Evolutionary conservation across 2,888 invertebrate genomes (phyloP).

Genomic region (Cryptocephalus primarius): DNA sequence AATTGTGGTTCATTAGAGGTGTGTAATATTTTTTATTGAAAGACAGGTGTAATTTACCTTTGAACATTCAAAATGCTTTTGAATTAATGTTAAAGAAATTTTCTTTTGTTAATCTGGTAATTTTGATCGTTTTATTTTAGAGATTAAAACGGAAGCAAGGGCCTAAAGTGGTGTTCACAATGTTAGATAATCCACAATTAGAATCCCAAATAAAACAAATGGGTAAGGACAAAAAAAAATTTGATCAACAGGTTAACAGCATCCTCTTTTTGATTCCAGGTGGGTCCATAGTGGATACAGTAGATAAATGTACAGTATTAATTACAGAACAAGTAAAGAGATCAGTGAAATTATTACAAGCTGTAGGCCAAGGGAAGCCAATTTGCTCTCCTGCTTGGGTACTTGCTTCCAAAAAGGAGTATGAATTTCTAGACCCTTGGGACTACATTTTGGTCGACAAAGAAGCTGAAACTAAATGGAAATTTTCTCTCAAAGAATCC

Average conservation of each 20-base stretch:
- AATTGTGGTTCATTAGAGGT: no score
- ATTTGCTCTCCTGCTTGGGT: conserved; percentile 41
- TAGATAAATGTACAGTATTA: conserved; percentile 42
- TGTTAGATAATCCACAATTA: conserved; percentile 31
- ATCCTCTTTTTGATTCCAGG: conserved; percentile 33
- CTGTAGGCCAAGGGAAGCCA: conserved; percentile 48
- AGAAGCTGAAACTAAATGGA: conserved; percentile 41
- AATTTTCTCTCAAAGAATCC: conserved; percentile 35
- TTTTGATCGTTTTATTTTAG: neutral
- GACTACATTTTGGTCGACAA: conserved; percentile 41
- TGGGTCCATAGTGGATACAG: conserved; percentile 40
- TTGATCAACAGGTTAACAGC: neutral
- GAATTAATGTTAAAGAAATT: no score
- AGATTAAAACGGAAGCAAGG: conserved; percentile 20
- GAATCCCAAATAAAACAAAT: conserved; percentile 27
- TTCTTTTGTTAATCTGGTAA: no score
- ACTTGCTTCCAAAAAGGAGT: conserved; percentile 24
- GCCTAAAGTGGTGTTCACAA: conserved; percentile 35
- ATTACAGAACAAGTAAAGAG: conserved; percentile 45
- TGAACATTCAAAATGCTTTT: no score
- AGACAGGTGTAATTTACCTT: no score
- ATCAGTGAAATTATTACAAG: conserved; percentile 49
- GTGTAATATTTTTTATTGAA: no score
- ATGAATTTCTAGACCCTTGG: conserved; percentile 46
- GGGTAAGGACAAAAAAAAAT: conserved; percentile 18